Conservation (phyloP, 1,140 invertebrate species). For the Drosophila teissieri region DNA sequence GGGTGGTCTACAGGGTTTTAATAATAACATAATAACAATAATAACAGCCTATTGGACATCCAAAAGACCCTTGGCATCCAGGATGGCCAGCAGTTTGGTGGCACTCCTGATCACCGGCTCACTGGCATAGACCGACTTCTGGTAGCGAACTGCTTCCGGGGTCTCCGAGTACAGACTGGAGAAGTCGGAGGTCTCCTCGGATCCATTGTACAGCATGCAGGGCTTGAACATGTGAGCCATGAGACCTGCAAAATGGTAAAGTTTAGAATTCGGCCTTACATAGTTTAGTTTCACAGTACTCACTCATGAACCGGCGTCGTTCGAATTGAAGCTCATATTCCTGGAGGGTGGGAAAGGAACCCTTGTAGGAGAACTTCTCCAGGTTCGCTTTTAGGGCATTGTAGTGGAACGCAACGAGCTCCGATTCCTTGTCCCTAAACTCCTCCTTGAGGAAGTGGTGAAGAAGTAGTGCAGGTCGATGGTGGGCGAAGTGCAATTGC, state of each 20-base stretch:
- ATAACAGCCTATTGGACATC: too few species aligned
- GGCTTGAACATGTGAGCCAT: constrained; percentile 45
- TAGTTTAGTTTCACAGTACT: background rate
- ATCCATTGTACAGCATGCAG: constrained; percentile 50
- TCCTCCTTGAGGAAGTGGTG: constrained; percentile 63
- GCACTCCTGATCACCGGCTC: constrained; percentile 31
- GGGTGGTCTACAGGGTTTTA: too few species aligned
- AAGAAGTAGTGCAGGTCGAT: constrained; percentile 75
- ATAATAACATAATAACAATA: too few species aligned
- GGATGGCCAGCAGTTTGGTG: constrained; percentile 1
- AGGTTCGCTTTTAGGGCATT: constrained; percentile 37
- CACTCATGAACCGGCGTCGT: constrained; percentile 62
- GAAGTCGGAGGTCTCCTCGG: constrained; percentile 41
- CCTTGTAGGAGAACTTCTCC: constrained; percentile 6
- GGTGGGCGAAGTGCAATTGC: constrained; percentile 52
- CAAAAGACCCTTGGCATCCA: too few species aligned
- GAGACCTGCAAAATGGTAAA: constrained; percentile 10
- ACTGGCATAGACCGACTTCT: constrained; percentile 42
- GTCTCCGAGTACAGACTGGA: constrained; percentile 25
- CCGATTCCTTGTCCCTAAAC: constrained; percentile 31
- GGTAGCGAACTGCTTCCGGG: constrained; percentile 10
- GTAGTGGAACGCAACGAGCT: constrained; percentile 65
- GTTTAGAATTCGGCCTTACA: background rate
- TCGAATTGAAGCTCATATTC: constrained; percentile 62
- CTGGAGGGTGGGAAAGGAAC: constrained; percentile 48